phyloP scores from a whole-genome alignment of 2,797 vertebrate species.

The Chelmon rostratus region DNA sequence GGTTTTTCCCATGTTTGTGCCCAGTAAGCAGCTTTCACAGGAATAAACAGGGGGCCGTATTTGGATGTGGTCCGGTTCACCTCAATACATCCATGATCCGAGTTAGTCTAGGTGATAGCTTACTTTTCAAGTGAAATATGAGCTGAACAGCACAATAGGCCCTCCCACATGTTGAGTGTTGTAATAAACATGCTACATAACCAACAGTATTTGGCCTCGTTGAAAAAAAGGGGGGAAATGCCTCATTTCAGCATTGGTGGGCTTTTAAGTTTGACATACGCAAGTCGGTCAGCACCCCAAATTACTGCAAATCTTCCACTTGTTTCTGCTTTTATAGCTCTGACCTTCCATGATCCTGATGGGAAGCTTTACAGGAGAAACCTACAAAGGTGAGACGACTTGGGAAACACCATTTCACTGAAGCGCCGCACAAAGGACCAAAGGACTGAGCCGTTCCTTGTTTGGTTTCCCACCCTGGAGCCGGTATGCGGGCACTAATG shows the following conservation, averaged over 20 bases:
- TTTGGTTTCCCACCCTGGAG: slow-evolving; percentile 66
- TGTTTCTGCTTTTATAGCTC: not conserved
- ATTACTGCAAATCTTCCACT: not conserved
- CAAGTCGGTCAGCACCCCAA: not conserved
- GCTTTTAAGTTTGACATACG: too few relatives aligned
- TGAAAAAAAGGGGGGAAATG: not conserved
- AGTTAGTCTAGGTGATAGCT: not conserved
- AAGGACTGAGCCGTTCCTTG: slow-evolving; percentile 54
- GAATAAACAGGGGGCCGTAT: not conserved
- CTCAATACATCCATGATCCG: not conserved
- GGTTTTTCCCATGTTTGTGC: not conserved
- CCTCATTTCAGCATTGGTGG: not conserved
- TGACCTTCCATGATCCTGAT: not conserved
- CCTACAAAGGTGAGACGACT: slow-evolving; percentile 29
- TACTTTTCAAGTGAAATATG: not conserved
- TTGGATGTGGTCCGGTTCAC: not conserved
- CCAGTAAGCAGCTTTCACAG: not conserved
- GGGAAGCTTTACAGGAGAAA: not conserved
- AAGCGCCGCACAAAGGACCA: slow-evolving; percentile 50
- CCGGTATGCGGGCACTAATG: slow-evolving; percentile 54
- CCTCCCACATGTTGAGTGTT: not conserved
- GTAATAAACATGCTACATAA: not conserved
- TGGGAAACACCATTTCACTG: slow-evolving; percentile 22
- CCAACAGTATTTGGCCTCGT: not conserved
- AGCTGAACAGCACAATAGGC: not conserved